phyloP scores from a whole-genome alignment of 2,797 vertebrate species.

The Melanotaenia trifasciata region DNA sequence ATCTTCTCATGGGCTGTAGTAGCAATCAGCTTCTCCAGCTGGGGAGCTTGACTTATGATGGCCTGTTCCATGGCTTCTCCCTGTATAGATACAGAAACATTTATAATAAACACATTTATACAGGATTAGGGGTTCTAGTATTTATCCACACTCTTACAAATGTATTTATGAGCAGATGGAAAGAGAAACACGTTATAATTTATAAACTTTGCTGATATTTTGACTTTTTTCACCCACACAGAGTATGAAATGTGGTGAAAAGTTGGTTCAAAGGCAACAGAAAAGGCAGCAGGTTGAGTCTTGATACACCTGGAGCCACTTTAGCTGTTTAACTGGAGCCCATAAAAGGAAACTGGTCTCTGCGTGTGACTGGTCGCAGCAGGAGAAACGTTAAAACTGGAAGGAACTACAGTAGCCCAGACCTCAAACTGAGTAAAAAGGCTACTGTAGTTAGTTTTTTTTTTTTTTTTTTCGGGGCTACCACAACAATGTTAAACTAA shows the following conservation, averaged over 20 bases:
- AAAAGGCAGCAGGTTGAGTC: not conserved
- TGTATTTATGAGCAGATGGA: not conserved
- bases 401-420: constrained; percentile 5
- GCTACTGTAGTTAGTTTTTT: not conserved
- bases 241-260: constrained; percentile 12
- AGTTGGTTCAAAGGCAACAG: not conserved
- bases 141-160: not conserved
- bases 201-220: not conserved
- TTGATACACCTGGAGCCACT: constrained; percentile 27
- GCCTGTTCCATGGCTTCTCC: constrained; percentile 95
- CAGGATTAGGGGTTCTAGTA: not conserved
- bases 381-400: constrained; percentile 27
- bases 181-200: not conserved
- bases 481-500: not conserved
- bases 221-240: not conserved
- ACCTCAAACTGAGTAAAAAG: constrained; percentile 3
- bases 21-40: constrained; percentile 96
- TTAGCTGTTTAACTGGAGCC: constrained; percentile 34
- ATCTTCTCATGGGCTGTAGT: constrained; percentile 95
- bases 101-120: not conserved
- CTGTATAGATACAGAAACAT: constrained; percentile 67
- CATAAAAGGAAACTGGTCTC: constrained; percentile 25
- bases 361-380: constrained; percentile 10
- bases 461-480: not conserved
- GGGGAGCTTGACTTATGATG: constrained; percentile 94